Evolutionary conservation across 2,888 invertebrate genomes (phyloP), one percentile per base, ranked within the genome.

Genomic region (Tinea semifulvella): DNA sequence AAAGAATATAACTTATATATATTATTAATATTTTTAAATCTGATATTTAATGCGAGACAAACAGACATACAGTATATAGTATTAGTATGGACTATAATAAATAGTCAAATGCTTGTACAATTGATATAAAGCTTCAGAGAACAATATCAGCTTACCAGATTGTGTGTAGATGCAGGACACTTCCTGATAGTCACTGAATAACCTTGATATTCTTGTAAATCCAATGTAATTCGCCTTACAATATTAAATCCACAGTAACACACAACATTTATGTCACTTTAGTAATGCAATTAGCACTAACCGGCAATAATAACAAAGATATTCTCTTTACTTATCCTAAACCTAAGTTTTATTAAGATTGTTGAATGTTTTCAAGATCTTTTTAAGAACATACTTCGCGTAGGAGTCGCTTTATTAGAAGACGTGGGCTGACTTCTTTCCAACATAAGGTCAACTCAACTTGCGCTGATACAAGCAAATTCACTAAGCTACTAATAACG

Each of bases 381-480:
- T 26, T 26, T 40, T 16, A 20, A 14, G 2, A 3, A 31, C 7
- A n/a, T 31, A 31, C 31, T 10, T 28, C 28, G 19, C 68, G 79
- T 80, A 80, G 79, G 79, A 68, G 73, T 69, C 56, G 55, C 49
- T 69, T 69, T 72, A 77, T 63, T 70, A 63, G 53, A 51, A 59
- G 52, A 75, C 75, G 79, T 80, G 69, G 79, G 79, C 59, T 60
- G 76, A 64, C 61, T 65, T 62, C 63, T 68, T 63, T 18, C 17
- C 36, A 36, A 10, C 18, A 36, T 66, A 74, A 76, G 77, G 75
- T 73, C 76, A 74, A 56, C 54, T 61, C 56, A 56, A 53, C 63
- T 61, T 53, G 55, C 57, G 58, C 52, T 49, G 53, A 61, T 31
- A 56, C 56, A 52, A 48, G 51, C 47, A 46, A 53, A 67, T 54